Conservation (phyloP, 1,140 invertebrate species). For the Melitaea cinxia region DNA sequence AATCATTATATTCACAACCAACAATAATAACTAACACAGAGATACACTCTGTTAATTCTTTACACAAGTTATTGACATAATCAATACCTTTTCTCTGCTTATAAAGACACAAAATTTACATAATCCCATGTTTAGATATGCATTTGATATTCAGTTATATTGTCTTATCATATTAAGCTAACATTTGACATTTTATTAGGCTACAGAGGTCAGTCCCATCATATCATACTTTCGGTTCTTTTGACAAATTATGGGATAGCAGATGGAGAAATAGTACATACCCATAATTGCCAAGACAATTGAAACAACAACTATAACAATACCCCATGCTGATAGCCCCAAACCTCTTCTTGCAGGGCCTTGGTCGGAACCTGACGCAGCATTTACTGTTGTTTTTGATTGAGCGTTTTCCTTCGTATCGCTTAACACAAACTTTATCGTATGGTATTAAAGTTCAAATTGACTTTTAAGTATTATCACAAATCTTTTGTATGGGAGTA, state of each 20-base stretch:
- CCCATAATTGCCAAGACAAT: conserved; percentile 79
- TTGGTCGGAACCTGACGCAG: conserved; percentile 34
- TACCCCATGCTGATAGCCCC: conserved; percentile 84
- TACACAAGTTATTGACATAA: too few relatives aligned
- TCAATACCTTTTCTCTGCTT: too few relatives aligned
- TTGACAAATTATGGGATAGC: conserved; percentile 83
- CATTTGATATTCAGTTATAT: conserved; percentile 22
- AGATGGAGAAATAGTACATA: conserved; percentile 84
- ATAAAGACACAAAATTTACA: too few relatives aligned
- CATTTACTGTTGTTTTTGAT: conserved; percentile 38
- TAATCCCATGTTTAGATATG: conserved; percentile 8
- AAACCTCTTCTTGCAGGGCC: conserved; percentile 59
- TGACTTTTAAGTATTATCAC: too few relatives aligned
- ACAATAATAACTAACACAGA: too few relatives aligned
- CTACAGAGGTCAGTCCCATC: conserved; percentile 82
- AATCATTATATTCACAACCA: too few relatives aligned
- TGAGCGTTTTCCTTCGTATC: conserved; percentile 42
- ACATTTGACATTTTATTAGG: conserved; percentile 37
- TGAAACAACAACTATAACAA: conserved; percentile 81
- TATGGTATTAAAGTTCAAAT: too few relatives aligned
- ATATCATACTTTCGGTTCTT: conserved; percentile 84
- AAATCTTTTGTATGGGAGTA: too few relatives aligned
- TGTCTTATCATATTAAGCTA: not conserved
- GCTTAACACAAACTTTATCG: too few relatives aligned
- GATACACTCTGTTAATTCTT: too few relatives aligned